Base-by-base conservation (phyloP, 2,113 vertebrate species). In the Alosa alosa region DNA sequence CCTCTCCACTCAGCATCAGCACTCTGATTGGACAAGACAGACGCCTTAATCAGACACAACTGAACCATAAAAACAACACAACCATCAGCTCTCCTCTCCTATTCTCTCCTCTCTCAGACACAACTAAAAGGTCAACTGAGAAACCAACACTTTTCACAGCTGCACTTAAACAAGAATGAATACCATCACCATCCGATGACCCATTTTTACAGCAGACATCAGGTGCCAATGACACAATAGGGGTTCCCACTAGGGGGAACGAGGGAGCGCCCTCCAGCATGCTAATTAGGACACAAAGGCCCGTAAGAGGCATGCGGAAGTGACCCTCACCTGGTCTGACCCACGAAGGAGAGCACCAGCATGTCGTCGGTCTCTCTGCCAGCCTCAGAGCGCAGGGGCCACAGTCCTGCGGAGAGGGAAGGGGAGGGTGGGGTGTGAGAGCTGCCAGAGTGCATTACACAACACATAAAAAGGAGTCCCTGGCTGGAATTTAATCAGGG, bases 301-400 rank as follows among this genome's bases (percentile, higher is more conserved):
- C 72, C 1, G 55, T 18, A 18, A 60, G 55, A 20, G 18, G 6
- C 20, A 22, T 60, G 55, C 20, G 20, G 55, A 78, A 36, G 36
- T 31, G 72, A 78, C 72, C 72, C 94, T 93, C 89, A 99, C 98
- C 98, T 96, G 44, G 98, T 99, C 91, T 99, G 98, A 90, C 98
- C 98, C 60, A 99, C 98, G 15, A 99, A 99, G 84, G 98, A 99
- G 81, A 99, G 94, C 86, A 99, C 98, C 91, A 99, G 93, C 85
- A 96, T 99, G 87, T 99, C 98, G 88, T 99, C 98, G 0, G 97
- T 99, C 86, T 99, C 96, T 81, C 95, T 96, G 55, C 94, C 96
- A 0, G 97, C 95, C 89, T 98, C 97, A 0, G 98, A 99, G 75
- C 98, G 95, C 46, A 99, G 94, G 0, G 98, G 98, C 98, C 98